Evolutionary conservation across 2,113 vertebrate species (phyloP).

Genomic region (Scatophagus argus): DNA sequence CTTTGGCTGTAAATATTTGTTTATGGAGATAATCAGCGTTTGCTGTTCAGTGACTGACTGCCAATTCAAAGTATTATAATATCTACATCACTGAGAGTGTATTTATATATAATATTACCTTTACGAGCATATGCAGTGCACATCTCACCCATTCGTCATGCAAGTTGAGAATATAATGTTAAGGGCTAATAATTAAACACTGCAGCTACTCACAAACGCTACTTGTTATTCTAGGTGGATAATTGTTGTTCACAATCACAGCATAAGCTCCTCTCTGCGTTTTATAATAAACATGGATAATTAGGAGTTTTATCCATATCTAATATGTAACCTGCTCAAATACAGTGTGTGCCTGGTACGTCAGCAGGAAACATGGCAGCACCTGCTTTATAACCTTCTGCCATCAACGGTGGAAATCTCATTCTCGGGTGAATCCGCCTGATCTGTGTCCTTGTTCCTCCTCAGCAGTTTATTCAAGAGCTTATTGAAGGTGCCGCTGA

Average conservation of each 20-base stretch:
- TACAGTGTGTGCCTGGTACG: not conserved
- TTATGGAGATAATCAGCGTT: not conserved
- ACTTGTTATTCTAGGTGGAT: not conserved
- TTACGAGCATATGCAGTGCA: not conserved
- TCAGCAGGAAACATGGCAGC: not conserved
- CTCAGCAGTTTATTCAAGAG: slow-evolving; percentile 68
- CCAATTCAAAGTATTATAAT: not conserved
- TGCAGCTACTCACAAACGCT: not conserved
- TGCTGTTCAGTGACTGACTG: not conserved
- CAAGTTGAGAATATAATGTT: not conserved
- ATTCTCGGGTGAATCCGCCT: not conserved
- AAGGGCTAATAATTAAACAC: not conserved
- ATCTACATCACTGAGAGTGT: not conserved
- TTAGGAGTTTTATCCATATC: not conserved
- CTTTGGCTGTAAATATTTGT: slow-evolving; percentile 10
- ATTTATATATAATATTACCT: not conserved
- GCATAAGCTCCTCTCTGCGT: not conserved
- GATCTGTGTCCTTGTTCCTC: slow-evolving; percentile 4
- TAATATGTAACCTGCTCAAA: not conserved
- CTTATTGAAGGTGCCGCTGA: slow-evolving; percentile 76
- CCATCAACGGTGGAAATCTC: slow-evolving; percentile 30
- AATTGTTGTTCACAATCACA: not conserved
- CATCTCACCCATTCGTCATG: not conserved
- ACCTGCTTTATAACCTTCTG: not conserved
- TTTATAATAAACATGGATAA: not conserved